Percentiles rank a stretch among this genome's conserved stretches.
Conservation (phyloP, 2,888 invertebrate species). For the Heliconius cydno region DNA sequence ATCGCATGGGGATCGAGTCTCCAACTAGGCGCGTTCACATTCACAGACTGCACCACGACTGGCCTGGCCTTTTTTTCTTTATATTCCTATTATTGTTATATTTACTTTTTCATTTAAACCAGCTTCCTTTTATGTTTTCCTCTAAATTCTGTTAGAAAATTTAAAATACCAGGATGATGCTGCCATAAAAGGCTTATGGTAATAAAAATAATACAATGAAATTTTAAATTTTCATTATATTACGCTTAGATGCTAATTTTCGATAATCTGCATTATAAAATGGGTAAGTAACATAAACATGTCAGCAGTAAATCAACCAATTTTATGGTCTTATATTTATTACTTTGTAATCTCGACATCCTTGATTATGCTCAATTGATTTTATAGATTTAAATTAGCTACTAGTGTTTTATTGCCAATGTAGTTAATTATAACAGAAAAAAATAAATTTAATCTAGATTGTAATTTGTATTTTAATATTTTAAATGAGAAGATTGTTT, state of each 20-base stretch:
- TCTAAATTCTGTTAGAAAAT: too few species aligned
- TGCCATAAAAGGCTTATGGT: too few species aligned
- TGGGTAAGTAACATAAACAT: neutral
- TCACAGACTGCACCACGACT: too few species aligned
- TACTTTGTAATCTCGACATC: constrained; percentile 16
- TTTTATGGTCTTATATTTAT: constrained; percentile 14
- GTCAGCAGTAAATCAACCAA: constrained; percentile 14
- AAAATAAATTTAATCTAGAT: neutral
- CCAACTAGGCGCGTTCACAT: too few species aligned
- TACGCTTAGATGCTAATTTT: constrained; percentile 14
- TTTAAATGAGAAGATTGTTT: neutral
- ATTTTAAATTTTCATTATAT: neutral
- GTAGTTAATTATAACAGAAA: neutral
- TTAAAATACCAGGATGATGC: too few species aligned
- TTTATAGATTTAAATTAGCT: constrained; percentile 17
- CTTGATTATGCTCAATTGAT: constrained; percentile 9
- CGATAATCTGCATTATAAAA: constrained; percentile 4
- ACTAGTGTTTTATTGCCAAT: constrained; percentile 17
- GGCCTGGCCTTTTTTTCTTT: too few species aligned
- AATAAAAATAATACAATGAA: too few species aligned
- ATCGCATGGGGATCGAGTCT: too few species aligned
- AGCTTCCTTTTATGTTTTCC: too few species aligned
- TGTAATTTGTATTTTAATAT: neutral
- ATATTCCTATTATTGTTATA: too few species aligned
- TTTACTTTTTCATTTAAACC: too few species aligned